Conservation (phyloP, 2,888 invertebrate species). For the Isoperla grammatica region DNA sequence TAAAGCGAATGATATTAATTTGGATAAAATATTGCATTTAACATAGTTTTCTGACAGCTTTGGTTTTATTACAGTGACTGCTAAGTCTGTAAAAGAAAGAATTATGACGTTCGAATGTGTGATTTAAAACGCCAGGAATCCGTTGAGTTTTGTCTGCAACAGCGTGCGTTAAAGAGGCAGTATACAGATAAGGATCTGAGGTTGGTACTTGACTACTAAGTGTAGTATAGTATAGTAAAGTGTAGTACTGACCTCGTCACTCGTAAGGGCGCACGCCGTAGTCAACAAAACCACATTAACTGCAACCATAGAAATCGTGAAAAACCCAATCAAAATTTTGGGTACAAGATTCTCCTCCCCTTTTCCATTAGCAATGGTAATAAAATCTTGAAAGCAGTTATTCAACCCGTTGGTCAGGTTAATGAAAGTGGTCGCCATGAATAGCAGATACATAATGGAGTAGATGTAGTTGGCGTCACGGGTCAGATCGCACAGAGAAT, state of each 20-base stretch:
- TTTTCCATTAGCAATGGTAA: neutral
- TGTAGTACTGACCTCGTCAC: constrained; percentile 1
- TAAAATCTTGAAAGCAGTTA: constrained; percentile 7
- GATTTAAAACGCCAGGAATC: no score
- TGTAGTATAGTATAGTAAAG: no score
- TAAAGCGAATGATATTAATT: no score
- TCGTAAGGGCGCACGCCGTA: neutral
- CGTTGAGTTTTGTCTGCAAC: no score
- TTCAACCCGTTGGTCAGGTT: constrained; percentile 19
- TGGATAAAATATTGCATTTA: no score
- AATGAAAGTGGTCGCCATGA: constrained; percentile 31
- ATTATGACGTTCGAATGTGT: no score
- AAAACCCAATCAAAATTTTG: constrained; percentile 1
- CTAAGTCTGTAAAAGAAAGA: no score
- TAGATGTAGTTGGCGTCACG: constrained; percentile 32
- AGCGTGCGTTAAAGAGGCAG: no score
- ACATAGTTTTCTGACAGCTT: no score
- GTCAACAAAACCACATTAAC: neutral
- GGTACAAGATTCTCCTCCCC: neutral
- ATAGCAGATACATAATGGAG: constrained; percentile 31
- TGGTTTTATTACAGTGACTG: no score
- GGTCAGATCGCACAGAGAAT: constrained; percentile 30
- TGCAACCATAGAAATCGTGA: neutral
- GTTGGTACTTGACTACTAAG: no score
- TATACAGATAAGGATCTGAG: no score